phyloP scores from a whole-genome alignment of 2,113 vertebrate species.

The Megaleporinus macrocephalus region DNA sequence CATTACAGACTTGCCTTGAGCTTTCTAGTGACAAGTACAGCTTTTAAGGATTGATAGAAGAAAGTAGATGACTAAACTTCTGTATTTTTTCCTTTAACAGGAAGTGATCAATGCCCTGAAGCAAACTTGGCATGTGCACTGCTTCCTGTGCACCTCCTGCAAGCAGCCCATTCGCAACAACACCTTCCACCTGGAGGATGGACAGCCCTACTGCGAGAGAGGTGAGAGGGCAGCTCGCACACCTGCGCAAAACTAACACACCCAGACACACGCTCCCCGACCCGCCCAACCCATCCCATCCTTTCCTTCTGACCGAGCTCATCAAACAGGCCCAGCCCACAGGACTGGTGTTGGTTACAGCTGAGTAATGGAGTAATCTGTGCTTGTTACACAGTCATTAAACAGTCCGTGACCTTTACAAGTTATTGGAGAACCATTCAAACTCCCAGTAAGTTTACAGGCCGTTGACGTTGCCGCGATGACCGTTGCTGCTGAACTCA shows the following conservation, averaged over 20 bases:
- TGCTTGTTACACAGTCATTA: constrained; percentile 43
- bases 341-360: constrained; percentile 27
- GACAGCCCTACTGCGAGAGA: constrained; percentile 95
- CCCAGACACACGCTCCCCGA: not conserved
- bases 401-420: constrained; percentile 46
- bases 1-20: too few relatives aligned
- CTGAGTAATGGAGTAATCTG: constrained; percentile 34
- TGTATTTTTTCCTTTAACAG: constrained; percentile 68
- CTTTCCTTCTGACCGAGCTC: not conserved
- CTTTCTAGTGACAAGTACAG: too few relatives aligned
- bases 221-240: constrained; percentile 75
- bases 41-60: not conserved
- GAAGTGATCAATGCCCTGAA: constrained; percentile 98
- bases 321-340: not conserved
- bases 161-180: constrained; percentile 93
- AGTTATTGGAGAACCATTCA: constrained; percentile 39
- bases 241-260: not conserved
- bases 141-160: constrained; percentile 92
- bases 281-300: not conserved
- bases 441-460: constrained; percentile 30
- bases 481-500: constrained; percentile 4
- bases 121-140: constrained; percentile 96
- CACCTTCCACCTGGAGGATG: constrained; percentile 96
- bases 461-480: constrained; percentile 6
- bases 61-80: not conserved